Base-by-base conservation (phyloP, 2,113 vertebrate species). In the Ellobius talpinus region DNA sequence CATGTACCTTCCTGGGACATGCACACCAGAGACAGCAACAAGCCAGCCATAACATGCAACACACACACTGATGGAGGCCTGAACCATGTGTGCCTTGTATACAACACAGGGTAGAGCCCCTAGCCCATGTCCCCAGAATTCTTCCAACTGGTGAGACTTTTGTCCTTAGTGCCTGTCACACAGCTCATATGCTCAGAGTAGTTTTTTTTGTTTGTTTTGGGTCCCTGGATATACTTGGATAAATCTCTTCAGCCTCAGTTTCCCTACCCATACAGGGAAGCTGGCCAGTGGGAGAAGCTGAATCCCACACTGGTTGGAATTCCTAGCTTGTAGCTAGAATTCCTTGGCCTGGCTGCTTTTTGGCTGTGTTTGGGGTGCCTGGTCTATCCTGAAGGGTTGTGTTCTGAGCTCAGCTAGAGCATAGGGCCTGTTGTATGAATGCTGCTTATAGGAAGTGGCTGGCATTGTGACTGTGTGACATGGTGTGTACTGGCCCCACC, bases 221-320 rank as follows among this genome's bases (percentile, higher is more conserved):
- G 33, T 78, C 68, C 23, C 3, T 0, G 76, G 39, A 2, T 16
- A 17, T 55, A 6, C 16, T 81, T 19, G 5, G 24, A 17, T 52
- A 45, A 61, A 14, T 29, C 11, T 63, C 79, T n/a, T 61, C 13
- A 61, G 82, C 84, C 94, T 96, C 82, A 86, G 81, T 94, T 93
- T 97, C 82, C 74, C 94, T 63, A 39, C 1, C 7, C 2, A 23
- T 7, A 65, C 42, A 76, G 70, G 84, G 81, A 47, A 39, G 33
- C 14, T 0, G 12, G 29, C 4, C 16, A 78, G 26, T 21, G 3
- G 31, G 31, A 16, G 31, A 33, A 36, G 66, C 11, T 3, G 68
- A 87, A 72, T 29, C 26, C 24, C 39, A 19, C 42, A 19, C 42
- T 1, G 68, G 63, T 42, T 5, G 85, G 68, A 52, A 14, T 2